phyloP scores from a whole-genome alignment of 2,797 vertebrate species.

The Tachyglossus aculeatus region DNA sequence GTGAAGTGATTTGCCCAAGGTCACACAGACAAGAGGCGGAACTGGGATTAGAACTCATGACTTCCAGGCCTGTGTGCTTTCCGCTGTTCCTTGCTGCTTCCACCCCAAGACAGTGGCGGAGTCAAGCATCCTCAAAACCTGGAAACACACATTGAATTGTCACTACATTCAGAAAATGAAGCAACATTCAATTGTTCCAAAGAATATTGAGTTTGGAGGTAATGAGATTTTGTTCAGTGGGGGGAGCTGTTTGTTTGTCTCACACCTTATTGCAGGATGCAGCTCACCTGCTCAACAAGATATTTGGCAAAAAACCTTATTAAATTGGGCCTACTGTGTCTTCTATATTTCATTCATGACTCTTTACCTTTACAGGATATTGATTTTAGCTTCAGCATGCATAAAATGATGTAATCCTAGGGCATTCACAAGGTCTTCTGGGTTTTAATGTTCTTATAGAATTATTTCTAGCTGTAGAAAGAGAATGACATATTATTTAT shows the following conservation, averaged over 20 bases:
- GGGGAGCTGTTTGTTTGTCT: not conserved
- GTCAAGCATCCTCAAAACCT: no score
- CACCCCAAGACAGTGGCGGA: no score
- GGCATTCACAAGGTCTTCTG: constrained; percentile 8
- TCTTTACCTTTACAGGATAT: constrained; percentile 49
- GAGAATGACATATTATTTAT: not conserved
- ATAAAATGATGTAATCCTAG: constrained; percentile 26
- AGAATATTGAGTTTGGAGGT: not conserved
- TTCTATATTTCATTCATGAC: constrained; percentile 49
- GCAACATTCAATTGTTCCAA: not conserved
- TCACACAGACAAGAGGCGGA: no score
- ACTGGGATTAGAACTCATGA: no score
- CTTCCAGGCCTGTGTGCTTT: no score
- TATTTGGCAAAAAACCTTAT: constrained; percentile 30
- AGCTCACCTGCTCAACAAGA: constrained; percentile 22
- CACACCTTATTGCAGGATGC: constrained; percentile 21
- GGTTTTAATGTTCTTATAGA: constrained; percentile 46
- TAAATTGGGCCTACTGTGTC: constrained; percentile 20
- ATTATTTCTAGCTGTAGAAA: constrained; percentile 19
- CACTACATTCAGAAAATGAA: not conserved
- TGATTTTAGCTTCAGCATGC: constrained; percentile 42
- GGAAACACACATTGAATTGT: not conserved
- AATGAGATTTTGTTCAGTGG: not conserved
- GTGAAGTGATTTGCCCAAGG: no score
- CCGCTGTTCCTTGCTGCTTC: no score